Evolutionary conservation across 35 echinoderm and acorn worm species (phyloP), one percentile per base, ranked within the genome.

Genomic region (Apostichopus japonicus): DNA sequence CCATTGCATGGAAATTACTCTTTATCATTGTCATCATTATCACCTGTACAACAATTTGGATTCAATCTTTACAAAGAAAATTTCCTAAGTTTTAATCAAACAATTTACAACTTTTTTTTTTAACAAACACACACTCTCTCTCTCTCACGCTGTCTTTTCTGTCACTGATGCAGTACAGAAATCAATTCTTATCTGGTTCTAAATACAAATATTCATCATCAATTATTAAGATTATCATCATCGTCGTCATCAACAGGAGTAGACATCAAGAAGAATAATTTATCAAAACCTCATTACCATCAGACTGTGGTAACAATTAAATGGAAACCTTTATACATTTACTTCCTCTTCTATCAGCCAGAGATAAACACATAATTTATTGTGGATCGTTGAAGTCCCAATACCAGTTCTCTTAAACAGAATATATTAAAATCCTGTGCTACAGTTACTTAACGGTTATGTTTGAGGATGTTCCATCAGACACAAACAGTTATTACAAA

Each of bases 21-120:
- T 57, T 57, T 84, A 83, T 75, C 71, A 75, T 75, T 67, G 63
- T 17, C 63, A 67, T 10, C 63, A 67, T 54, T 80, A 54, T 57
- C 81, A 84, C 55, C 81, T 84, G 81, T 84, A 84, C 81, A 84
- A 84, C 81, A 84, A 57, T 84, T 84, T 55, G 81, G 56, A 57
- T 24, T 84, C 81, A 84, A 57, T 58, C 81, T 84, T 58, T 59
- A 57, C 25, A 19, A 75, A 75, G n/a, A 84, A 57, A 44, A 44
- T 44, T 84, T 56, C 17, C 15, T 25, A 83, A 83, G 79, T 83
- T 83, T 15, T 57, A 75, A 10, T 58, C 56, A 57, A 84, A 84
- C 4, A 84, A 84, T 84, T 84, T 84, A 84, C 81, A 84, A 57
- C 21, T 59, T 84, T 84, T 57, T 55, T 84, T 84, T 73, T 73